Evolutionary conservation across 2,797 vertebrate genomes (phyloP), one percentile per base, ranked within the genome.

Genomic region (Acanthiza pusilla): DNA sequence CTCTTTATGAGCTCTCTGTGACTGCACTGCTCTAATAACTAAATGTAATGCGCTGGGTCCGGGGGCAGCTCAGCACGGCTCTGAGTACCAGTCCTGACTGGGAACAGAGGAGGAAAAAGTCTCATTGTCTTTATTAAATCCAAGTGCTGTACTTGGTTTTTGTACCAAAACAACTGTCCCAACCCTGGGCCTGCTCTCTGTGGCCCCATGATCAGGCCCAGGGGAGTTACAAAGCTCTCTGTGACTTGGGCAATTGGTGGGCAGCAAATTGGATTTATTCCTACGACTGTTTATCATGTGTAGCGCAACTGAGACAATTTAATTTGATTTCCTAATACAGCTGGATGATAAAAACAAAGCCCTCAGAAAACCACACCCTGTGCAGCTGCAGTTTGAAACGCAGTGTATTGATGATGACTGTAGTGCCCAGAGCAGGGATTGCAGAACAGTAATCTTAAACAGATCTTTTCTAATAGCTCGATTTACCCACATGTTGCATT

Each of bases 401-500:
- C 10, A 15, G 32, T 2, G 9, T 29, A 26, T 47, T 40, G 58
- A 43, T 54, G 34, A 6, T 3, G 47, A 9, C n/a, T 17, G 7
- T 1, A 7, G 7, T 15, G 42, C 36, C 43, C 40, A 47, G 50
- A 57, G 25, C 13, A n/a, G 48, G 26, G 7, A 6, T 1, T 66
- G 57, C 54, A 40, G 48, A 48, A 29, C 13, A 19, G 2, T 22
- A n/a, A 40, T 5, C 15, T 42, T 38, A 5, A 26, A 20, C 1
- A 2, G 20, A 2, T 9, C 21, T 21, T 60, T 50, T 16, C 38
- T 1, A 11, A 43, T 7, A 19, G 50, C 34, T 70, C 32, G 22
- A 0, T 8, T 54, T 12, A 19, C 43, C 40, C 2, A 5, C 4
- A 4, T 4, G 7, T 11, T 53, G 40, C 27, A 4, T 48, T 54